Evolutionary conservation across 2,888 invertebrate species (phyloP).

Genomic region (Lepidochitona cinerea): DNA sequence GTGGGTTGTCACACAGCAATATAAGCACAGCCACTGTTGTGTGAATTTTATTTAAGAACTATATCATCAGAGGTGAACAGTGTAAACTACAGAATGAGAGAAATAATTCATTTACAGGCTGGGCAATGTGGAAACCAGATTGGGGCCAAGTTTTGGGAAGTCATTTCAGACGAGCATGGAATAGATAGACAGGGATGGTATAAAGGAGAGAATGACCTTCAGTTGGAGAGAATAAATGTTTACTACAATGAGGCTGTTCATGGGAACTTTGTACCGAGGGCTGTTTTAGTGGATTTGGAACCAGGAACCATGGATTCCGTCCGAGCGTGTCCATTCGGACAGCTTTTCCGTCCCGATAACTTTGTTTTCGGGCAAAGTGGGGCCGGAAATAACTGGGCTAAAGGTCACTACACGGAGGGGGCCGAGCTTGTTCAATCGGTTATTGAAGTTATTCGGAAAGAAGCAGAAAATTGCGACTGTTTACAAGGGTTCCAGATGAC

Average conservation of each 20-base stretch:
- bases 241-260: slow-evolving; percentile 87
- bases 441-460: slow-evolving; percentile 79
- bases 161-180: slow-evolving; percentile 67
- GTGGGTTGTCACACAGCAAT: too few species aligned
- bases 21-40: too few species aligned
- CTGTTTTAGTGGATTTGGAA: slow-evolving; percentile 93
- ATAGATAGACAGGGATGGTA: slow-evolving; percentile 61
- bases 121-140: slow-evolving; percentile 13
- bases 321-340: slow-evolving; percentile 92
- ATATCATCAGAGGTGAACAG: too few species aligned
- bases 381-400: slow-evolving; percentile 89
- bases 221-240: slow-evolving; percentile 75
- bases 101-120: background rate
- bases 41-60: too few species aligned
- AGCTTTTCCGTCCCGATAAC: slow-evolving; percentile 95
- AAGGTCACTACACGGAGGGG: slow-evolving; percentile 95
- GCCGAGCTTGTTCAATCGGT: slow-evolving; percentile 76
- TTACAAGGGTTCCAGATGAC: slow-evolving; percentile 77
- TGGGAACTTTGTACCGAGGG: slow-evolving; percentile 94
- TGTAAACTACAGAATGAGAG: background rate
- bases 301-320: slow-evolving; percentile 98
- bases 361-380: slow-evolving; percentile 83
- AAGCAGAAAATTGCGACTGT: slow-evolving; percentile 89
- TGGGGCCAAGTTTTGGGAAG: slow-evolving; percentile 58
- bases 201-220: slow-evolving; percentile 41